phyloP scores from a whole-genome alignment of 2,888 invertebrate species.

The Amitus sp. region DNA sequence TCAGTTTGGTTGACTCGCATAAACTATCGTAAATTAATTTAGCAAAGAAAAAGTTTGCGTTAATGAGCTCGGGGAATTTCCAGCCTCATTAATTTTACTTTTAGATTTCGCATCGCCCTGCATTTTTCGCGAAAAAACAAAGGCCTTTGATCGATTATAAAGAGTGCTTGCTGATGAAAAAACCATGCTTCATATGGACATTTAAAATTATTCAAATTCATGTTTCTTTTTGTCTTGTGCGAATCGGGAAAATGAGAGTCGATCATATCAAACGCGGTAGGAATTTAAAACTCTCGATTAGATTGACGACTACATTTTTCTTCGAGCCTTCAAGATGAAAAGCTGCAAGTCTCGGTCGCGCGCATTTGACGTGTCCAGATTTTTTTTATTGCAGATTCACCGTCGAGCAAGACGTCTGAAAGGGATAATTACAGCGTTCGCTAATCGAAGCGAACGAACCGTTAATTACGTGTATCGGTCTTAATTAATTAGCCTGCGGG shows the following conservation, averaged over 20 bases:
- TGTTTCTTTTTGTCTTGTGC: too few species aligned
- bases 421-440: conserved; percentile 34
- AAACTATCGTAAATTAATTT: conserved; percentile 13
- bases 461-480: conserved; percentile 54
- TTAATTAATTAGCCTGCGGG: conserved; percentile 52
- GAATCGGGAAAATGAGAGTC: too few species aligned
- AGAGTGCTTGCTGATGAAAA: background rate
- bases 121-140: background rate
- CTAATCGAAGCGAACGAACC: conserved; percentile 51
- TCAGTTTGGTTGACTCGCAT: conserved; percentile 6
- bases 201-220: too few species aligned
- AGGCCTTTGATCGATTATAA: background rate
- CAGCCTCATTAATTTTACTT: conserved; percentile 4
- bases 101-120: background rate
- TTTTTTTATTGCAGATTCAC: conserved; percentile 25
- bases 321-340: too few species aligned
- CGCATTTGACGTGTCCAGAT: conserved; percentile 32
- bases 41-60: conserved; percentile 4
- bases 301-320: too few species aligned
- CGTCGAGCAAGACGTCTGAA: conserved; percentile 11
- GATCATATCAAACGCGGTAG: too few species aligned
- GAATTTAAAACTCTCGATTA: conserved; percentile 2
- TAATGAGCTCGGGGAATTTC: conserved; percentile 12
- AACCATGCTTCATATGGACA: too few species aligned
- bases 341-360: conserved; percentile 12